These are phyloP conservation scores for Pelobates cultripes DNA, from an alignment of 2,797 vertebrate genomes.

Conservation along the genomic window DNA sequence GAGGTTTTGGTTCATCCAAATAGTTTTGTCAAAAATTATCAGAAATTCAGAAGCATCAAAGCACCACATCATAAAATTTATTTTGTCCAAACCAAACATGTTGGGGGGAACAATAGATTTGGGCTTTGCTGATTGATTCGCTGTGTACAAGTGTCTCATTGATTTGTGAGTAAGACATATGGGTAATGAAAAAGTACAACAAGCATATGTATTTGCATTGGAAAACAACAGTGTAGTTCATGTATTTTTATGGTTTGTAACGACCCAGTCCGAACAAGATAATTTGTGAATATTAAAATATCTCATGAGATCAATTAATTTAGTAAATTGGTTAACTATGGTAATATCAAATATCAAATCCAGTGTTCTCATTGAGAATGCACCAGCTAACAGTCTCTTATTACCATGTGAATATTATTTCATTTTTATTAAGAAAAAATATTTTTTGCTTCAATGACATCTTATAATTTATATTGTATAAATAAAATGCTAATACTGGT, in stretches of 20 bases:
- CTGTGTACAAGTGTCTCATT: too few species aligned
- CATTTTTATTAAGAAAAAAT: not conserved
- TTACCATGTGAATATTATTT: not conserved
- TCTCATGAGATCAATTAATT: conserved; percentile 2
- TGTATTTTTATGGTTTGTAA: not conserved
- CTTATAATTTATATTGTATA: not conserved
- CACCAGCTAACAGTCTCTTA: not conserved
- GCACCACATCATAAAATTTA: too few species aligned
- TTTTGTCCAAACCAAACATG: too few species aligned
- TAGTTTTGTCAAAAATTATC: too few species aligned
- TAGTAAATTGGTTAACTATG: conserved; percentile 7
- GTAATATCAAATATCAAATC: conserved; percentile 10
- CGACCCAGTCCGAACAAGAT: not conserved
- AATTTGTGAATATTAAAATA: conserved; percentile 2
- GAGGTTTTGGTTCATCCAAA: too few species aligned
- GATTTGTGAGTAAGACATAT: not conserved
- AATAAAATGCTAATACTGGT: not conserved
- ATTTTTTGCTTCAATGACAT: not conserved
- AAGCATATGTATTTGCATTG: not conserved
- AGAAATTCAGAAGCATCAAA: too few species aligned
- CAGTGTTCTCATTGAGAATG: conserved; percentile 5
- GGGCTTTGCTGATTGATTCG: too few species aligned
- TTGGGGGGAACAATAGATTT: too few species aligned
- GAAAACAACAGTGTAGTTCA: not conserved
- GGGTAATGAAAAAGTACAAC: not conserved